A percentile compares a stretch with the other conserved stretches of the same genome.
Conservation (phyloP, 1,140 invertebrate species). For the Theocolax elegans region DNA sequence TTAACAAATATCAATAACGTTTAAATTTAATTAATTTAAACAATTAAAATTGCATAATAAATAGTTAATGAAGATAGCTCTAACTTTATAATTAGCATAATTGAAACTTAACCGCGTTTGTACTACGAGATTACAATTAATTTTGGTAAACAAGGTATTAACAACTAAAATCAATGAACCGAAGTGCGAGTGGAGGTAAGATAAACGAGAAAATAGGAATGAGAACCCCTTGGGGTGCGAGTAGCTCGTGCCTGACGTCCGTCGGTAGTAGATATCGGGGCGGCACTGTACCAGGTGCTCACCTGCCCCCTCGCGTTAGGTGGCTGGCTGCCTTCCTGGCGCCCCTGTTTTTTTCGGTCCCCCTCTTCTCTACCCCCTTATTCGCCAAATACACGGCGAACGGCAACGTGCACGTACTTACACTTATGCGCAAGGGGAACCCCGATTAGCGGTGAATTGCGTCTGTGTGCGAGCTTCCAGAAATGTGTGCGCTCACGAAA, state of each 20-base stretch:
- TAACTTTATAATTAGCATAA: no score
- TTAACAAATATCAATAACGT: no score
- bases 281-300: slow-evolving; percentile 54
- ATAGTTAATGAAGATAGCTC: no score
- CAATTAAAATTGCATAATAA: no score
- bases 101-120: no score
- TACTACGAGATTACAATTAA: no score
- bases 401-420: background rate
- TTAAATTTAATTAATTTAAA: no score
- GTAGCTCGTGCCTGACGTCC: slow-evolving; percentile 47
- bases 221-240: slow-evolving; percentile 40
- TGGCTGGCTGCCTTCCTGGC: slow-evolving; percentile 38
- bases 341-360: slow-evolving; percentile 23
- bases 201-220: no score
- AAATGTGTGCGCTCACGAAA: no score
- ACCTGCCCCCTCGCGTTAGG: slow-evolving; percentile 52
- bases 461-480: background rate
- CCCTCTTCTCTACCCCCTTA: background rate
- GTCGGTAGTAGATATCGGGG: background rate
- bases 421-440: background rate
- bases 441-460: slow-evolving; percentile 23
- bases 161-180: no score
- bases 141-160: no score
- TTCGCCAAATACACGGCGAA: background rate
- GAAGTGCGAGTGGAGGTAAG: no score